phyloP scores from a whole-genome alignment of 2,888 invertebrate genomes.

The Eupelmus urozonus region DNA sequence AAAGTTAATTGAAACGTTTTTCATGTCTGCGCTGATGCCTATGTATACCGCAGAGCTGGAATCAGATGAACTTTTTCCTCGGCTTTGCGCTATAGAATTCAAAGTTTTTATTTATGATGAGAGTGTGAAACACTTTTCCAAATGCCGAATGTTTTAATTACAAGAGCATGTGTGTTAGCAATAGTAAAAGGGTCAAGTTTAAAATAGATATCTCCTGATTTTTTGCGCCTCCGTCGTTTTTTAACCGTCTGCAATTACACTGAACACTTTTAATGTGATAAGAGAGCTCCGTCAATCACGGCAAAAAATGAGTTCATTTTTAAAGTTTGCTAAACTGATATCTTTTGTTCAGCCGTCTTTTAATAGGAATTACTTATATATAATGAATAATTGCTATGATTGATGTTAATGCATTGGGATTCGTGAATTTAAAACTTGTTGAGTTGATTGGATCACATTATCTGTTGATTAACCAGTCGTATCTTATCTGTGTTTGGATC shows the following conservation, averaged over 20 bases:
- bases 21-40: too few species aligned
- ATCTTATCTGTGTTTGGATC: too few species aligned
- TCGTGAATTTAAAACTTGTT: too few species aligned
- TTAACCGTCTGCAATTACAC: not conserved
- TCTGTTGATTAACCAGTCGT: too few species aligned
- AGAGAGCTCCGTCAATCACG: not conserved
- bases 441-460: too few species aligned
- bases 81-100: not conserved
- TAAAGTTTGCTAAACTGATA: slow-evolving; percentile 34
- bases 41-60: too few species aligned
- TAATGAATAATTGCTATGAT: too few species aligned
- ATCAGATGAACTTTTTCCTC: slow-evolving; percentile 1
- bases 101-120: slow-evolving; percentile 15
- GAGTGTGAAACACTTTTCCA: not conserved
- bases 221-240: not conserved
- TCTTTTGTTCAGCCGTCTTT: not conserved
- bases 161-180: too few species aligned
- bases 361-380: too few species aligned
- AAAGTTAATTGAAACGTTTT: slow-evolving; percentile 44
- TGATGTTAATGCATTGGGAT: too few species aligned
- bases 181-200: not conserved
- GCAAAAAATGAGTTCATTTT: slow-evolving; percentile 8
- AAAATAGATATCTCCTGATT: slow-evolving; percentile 8
- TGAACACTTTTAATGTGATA: too few species aligned
- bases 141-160: slow-evolving; percentile 31